Conservation (phyloP, 2,797 vertebrate genomes). For the Odontamblyopus lacepedii region DNA sequence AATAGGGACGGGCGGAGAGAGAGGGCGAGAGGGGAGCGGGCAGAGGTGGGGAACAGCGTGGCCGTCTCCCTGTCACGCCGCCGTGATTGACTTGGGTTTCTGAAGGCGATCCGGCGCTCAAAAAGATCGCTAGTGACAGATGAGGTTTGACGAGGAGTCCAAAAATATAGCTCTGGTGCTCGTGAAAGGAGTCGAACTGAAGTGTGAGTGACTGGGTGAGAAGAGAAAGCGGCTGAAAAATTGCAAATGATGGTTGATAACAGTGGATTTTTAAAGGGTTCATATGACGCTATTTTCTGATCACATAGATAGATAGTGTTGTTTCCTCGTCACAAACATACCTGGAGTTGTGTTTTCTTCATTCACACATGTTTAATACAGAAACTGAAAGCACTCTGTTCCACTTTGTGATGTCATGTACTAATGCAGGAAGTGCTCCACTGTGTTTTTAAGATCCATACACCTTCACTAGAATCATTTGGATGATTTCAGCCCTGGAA, state of each 20-base stretch:
- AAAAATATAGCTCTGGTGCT: conserved; percentile 37
- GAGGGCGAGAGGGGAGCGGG: conserved; percentile 11
- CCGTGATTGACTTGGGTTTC: conserved; percentile 53
- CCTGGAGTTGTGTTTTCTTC: no score
- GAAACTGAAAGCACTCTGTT: no score
- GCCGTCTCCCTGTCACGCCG: conserved; percentile 23
- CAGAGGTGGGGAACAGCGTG: conserved; percentile 32
- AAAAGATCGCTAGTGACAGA: conserved; percentile 53
- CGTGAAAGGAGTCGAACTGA: conserved; percentile 1
- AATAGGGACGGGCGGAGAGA: conserved; percentile 61
- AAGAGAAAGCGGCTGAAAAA: not conserved
- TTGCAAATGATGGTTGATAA: not conserved
- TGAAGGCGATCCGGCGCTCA: conserved; percentile 41
- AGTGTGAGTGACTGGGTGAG: conserved; percentile 8
- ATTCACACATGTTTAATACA: no score
- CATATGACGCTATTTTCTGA: no score
- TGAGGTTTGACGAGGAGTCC: conserved; percentile 42
- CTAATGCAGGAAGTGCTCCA: no score
- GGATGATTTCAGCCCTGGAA: no score
- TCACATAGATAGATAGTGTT: no score
- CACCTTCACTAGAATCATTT: no score
- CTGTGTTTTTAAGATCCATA: no score
- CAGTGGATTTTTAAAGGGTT: not conserved
- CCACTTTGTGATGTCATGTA: no score
- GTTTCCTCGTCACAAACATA: no score